phyloP scores from a whole-genome alignment of 2,888 invertebrate species.

The Hydropsyche betteni region DNA sequence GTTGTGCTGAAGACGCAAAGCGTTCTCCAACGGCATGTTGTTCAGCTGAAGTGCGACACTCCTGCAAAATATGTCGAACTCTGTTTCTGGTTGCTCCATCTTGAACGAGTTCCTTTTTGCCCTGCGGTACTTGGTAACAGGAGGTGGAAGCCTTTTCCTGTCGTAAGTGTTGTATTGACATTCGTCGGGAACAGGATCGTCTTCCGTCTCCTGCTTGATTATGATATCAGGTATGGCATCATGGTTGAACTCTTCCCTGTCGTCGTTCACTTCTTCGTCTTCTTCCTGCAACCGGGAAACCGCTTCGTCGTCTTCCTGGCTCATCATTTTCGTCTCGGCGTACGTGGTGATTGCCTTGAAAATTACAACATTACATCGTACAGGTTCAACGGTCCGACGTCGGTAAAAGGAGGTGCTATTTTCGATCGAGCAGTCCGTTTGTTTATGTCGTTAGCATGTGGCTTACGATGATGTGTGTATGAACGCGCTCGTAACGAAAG shows the following conservation, averaged over 20 bases:
- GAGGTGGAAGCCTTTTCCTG: not conserved
- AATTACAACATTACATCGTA: not conserved
- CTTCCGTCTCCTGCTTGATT: constrained; percentile 24
- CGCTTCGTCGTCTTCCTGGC: not conserved
- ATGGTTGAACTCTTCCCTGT: not conserved
- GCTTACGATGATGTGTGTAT: no score
- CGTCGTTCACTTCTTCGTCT: not conserved
- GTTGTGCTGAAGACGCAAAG: constrained; percentile 42
- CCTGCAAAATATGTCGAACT: constrained; percentile 46
- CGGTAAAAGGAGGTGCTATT: not conserved
- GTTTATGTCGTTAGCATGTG: no score
- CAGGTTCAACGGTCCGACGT: not conserved
- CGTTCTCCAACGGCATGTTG: constrained; percentile 41
- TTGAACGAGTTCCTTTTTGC: not conserved
- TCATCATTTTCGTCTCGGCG: not conserved
- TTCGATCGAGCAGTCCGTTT: no score
- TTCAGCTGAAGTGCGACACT: constrained; percentile 45
- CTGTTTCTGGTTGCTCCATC: constrained; percentile 15
- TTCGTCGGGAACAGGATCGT: not conserved
- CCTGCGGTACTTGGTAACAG: not conserved
- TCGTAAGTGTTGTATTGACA: not conserved
- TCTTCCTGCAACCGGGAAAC: not conserved
- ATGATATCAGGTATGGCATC: constrained; percentile 16
- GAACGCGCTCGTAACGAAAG: no score
- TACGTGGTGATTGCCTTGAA: not conserved